These are phyloP conservation scores for Scolanthus callimorphus DNA, from an alignment of 92 coral and sea anemone species.

Conservation along the genomic window DNA sequence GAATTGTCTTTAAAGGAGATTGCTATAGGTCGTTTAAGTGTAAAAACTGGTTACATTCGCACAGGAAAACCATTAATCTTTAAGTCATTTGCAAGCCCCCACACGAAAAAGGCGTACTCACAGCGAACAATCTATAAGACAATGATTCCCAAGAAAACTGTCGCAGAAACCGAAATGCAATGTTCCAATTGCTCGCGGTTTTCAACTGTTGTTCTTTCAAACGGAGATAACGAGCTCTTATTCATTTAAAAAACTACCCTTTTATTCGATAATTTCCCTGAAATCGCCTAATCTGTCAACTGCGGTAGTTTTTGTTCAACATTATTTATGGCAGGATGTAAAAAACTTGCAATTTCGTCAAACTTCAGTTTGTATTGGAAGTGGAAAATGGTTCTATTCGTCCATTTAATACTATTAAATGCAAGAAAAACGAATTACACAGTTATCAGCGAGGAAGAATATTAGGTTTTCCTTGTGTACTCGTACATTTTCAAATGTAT, in stretches of 20 bases:
- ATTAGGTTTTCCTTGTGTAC: neutral
- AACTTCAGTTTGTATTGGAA: neutral
- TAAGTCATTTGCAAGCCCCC: too few relatives aligned
- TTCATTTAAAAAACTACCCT: neutral
- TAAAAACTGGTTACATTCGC: too few relatives aligned
- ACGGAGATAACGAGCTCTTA: neutral
- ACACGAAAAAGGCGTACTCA: too few relatives aligned
- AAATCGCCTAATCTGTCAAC: neutral
- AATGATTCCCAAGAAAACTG: too few relatives aligned
- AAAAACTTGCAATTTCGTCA: neutral
- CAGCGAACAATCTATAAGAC: too few relatives aligned
- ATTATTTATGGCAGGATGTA: neutral
- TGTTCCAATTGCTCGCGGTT: too few relatives aligned
- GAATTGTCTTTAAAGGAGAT: too few relatives aligned
- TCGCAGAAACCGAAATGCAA: too few relatives aligned
- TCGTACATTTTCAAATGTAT: too few relatives aligned
- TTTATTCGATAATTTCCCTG: slow-evolving; percentile 1
- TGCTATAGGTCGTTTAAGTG: too few relatives aligned
- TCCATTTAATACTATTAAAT: too few relatives aligned
- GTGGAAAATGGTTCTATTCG: neutral
- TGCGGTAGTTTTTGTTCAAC: neutral
- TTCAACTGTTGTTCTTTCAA: neutral
- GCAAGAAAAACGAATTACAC: slow-evolving; percentile 31
- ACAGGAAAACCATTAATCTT: too few relatives aligned
- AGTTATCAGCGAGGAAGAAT: slow-evolving; percentile 2